phyloP scores from a whole-genome alignment of 1,140 invertebrate genomes.

The Tetramorium parvispinum region DNA sequence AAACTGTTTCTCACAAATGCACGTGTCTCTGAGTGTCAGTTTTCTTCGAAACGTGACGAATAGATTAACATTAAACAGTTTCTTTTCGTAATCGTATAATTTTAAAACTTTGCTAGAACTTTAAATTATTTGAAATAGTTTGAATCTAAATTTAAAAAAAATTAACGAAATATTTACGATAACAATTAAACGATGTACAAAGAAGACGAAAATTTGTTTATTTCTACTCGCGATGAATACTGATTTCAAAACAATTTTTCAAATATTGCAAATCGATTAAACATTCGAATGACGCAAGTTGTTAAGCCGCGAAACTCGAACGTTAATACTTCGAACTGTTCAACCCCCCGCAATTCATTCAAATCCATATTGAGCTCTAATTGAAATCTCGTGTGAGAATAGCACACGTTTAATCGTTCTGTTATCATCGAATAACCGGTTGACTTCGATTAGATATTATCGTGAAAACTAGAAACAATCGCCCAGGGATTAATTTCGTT shows the following conservation, averaged over 20 bases:
- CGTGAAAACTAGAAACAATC: conserved; percentile 27
- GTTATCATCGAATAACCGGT: conserved; percentile 19
- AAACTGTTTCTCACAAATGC: background rate
- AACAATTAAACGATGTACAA: background rate
- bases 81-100: background rate
- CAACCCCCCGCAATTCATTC: background rate
- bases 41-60: background rate
- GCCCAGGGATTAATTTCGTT: conserved; percentile 10
- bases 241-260: background rate
- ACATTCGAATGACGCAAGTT: background rate
- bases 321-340: background rate
- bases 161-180: background rate
- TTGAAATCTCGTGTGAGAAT: conserved; percentile 71
- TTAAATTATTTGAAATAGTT: background rate
- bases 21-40: background rate
- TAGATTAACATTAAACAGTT: background rate
- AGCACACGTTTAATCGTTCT: conserved; percentile 50
- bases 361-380: conserved; percentile 40
- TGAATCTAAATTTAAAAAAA: background rate
- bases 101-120: background rate
- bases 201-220: background rate
- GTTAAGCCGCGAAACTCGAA: background rate
- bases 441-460: conserved; percentile 39
- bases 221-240: background rate
- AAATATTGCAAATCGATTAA: background rate